These are phyloP conservation scores for Liposcelis brunnea DNA, from an alignment of 2,888 invertebrate genomes.

Conservation along the genomic window DNA sequence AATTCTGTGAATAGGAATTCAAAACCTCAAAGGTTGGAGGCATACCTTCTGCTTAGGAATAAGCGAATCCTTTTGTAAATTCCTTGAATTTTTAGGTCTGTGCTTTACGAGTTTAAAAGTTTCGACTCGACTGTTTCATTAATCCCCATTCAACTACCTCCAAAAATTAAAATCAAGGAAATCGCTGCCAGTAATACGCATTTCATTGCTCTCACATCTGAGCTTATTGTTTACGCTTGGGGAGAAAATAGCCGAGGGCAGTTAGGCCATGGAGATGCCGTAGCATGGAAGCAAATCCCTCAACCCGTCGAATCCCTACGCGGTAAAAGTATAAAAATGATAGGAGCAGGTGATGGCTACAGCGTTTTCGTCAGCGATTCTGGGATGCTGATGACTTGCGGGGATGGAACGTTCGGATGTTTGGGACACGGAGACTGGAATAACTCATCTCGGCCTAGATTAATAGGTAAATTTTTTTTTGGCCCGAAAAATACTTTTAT, in stretches of 20 bases:
- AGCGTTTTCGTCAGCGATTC: conserved; percentile 47
- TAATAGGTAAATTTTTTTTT: conserved; percentile 27
- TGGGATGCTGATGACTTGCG: conserved; percentile 50
- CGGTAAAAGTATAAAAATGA: conserved; percentile 39
- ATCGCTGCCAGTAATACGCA: conserved; percentile 39
- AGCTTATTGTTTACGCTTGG: conserved; percentile 48
- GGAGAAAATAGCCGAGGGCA: conserved; percentile 49
- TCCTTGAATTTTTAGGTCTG: conserved; percentile 25
- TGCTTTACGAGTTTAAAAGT: conserved; percentile 36
- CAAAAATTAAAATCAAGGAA: conserved; percentile 31
- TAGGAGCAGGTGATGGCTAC: conserved; percentile 44
- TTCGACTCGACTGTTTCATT: conserved; percentile 33
- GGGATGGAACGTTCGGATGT: conserved; percentile 40
- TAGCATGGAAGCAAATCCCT: conserved; percentile 36
- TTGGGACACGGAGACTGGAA: conserved; percentile 46
- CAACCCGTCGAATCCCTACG: conserved; percentile 39
- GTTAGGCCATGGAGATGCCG: conserved; percentile 36
- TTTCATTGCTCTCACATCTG: conserved; percentile 36
- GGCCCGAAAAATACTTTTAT: not conserved
- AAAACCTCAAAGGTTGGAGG: conserved; percentile 11
- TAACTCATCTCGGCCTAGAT: conserved; percentile 35
- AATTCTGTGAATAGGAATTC: conserved; percentile 27
- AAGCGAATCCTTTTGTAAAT: no score
- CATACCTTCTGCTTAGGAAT: not conserved
- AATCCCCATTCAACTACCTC: conserved; percentile 36